These are phyloP conservation scores for Trachelus tabidus DNA, from an alignment of 2,888 invertebrate species.

Conservation along the genomic window DNA sequence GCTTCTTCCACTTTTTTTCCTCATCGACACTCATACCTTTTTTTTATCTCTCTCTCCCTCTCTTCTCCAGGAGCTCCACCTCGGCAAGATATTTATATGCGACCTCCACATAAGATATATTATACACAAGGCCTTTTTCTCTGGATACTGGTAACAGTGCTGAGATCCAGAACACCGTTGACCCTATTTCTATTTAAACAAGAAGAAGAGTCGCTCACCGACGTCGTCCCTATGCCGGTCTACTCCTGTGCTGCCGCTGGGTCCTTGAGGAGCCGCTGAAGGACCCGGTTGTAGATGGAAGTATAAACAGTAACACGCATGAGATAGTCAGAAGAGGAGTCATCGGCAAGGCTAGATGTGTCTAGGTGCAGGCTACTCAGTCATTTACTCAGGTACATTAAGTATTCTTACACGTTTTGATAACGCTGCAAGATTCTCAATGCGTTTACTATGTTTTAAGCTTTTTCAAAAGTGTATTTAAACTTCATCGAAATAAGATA, in stretches of 20 bases:
- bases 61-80: background rate
- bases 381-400: background rate
- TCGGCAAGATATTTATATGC: background rate
- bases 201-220: background rate
- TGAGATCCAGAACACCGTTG: slow-evolving; percentile 28
- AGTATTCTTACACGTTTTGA: background rate
- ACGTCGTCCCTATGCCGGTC: background rate
- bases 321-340: background rate
- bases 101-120: background rate
- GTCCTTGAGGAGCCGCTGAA: background rate
- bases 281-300: background rate
- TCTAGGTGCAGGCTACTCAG: background rate
- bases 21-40: background rate
- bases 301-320: background rate
- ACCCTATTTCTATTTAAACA: slow-evolving; percentile 39
- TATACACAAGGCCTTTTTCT: background rate
- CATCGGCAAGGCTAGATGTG: background rate
- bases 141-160: slow-evolving; percentile 31
- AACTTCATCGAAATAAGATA: slow-evolving; percentile 3
- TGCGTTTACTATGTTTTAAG: background rate
- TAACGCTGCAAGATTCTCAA: background rate
- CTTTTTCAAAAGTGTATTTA: background rate
- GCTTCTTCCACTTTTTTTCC: slow-evolving; percentile 1
- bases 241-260: background rate
- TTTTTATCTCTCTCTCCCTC: background rate